Conservation (phyloP, 2,888 invertebrate genomes). For the Mythimna pallens region DNA sequence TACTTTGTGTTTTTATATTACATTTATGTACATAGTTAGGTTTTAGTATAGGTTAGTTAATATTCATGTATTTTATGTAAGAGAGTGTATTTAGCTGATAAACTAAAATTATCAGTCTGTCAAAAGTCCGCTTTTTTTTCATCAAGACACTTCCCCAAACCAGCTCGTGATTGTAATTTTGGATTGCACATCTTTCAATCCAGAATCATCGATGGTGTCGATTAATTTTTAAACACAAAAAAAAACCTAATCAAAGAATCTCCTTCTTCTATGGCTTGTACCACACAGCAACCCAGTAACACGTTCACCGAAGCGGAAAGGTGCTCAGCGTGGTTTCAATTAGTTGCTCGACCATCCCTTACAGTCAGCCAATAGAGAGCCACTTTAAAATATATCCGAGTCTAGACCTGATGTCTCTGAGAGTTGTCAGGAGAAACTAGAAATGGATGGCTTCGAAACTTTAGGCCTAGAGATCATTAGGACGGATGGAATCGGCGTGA, state of each 20-base stretch:
- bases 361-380: conserved; percentile 64
- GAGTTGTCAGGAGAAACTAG: conserved; percentile 39
- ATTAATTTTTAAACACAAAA: background rate
- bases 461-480: conserved; percentile 28
- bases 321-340: conserved; percentile 80
- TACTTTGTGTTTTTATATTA: too few species aligned
- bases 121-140: background rate
- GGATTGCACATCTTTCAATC: too few species aligned
- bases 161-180: too few species aligned
- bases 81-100: too few species aligned
- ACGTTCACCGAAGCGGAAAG: conserved; percentile 74
- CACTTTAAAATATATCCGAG: conserved; percentile 64
- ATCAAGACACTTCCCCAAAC: background rate
- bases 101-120: too few species aligned
- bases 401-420: conserved; percentile 46
- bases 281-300: conserved; percentile 59
- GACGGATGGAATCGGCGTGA: background rate
- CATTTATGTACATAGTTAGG: too few species aligned
- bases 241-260: too few species aligned
- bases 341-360: conserved; percentile 72
- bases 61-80: too few species aligned
- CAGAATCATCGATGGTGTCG: too few species aligned
- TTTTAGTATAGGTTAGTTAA: too few species aligned
- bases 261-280: conserved; percentile 38
- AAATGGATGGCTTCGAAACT: conserved; percentile 38